Evolutionary conservation across 2,888 invertebrate genomes (phyloP).

Genomic region (Crematogaster levior): DNA sequence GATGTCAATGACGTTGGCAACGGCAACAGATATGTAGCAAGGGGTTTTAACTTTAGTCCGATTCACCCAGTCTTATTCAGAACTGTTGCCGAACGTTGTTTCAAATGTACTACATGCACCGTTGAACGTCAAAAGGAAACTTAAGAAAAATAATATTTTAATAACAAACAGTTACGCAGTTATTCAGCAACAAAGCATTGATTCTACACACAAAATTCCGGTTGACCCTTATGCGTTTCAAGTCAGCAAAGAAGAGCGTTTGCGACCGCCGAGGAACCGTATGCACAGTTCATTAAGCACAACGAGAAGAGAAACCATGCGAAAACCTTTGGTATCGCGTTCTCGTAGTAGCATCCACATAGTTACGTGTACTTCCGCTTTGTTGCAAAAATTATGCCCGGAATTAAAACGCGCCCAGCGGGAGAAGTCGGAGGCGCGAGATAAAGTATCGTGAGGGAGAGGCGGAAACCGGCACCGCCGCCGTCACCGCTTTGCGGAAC

Average conservation of each 20-base stretch:
- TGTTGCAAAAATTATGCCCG: slow-evolving; percentile 64
- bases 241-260: slow-evolving; percentile 12
- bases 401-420: slow-evolving; percentile 59
- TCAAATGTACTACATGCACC: neutral
- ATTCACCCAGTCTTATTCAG: neutral
- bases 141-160: neutral
- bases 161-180: neutral
- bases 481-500: slow-evolving; percentile 58
- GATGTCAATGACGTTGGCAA: slow-evolving; percentile 29
- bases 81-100: neutral
- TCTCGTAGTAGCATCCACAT: slow-evolving; percentile 12
- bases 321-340: slow-evolving; percentile 33
- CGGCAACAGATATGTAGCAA: neutral
- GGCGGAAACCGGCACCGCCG: slow-evolving; percentile 25
- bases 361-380: slow-evolving; percentile 51
- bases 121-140: neutral
- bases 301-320: slow-evolving; percentile 5
- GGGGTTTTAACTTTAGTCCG: neutral
- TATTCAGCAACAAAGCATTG: neutral
- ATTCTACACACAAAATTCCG: slow-evolving; percentile 8
- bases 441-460: slow-evolving; percentile 49
- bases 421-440: slow-evolving; percentile 29
- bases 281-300: slow-evolving; percentile 34
- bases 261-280: neutral
- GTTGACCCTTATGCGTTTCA: neutral